Conservation (phyloP, 2,888 invertebrate species). For the Petrolisthes cinctipes region DNA sequence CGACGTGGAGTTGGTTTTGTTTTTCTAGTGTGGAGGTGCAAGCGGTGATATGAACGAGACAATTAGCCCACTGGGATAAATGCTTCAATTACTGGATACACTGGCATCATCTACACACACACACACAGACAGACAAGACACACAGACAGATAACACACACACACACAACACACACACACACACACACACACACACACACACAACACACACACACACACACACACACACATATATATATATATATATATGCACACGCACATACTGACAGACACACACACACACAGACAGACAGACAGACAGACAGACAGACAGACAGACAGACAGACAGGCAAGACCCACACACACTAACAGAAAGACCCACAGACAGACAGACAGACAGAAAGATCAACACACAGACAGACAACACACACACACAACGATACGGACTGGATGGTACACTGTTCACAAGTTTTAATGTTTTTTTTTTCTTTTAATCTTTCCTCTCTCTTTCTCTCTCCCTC, state of each 20-base stretch:
- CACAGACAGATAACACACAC: not conserved
- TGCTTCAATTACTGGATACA: constrained; percentile 37
- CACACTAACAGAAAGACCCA: too few relatives aligned
- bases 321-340: not conserved
- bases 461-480: not conserved
- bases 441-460: not conserved
- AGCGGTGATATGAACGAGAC: constrained; percentile 27
- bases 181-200: too few relatives aligned
- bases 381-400: constrained; percentile 2
- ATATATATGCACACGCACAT: not conserved
- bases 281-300: too few relatives aligned
- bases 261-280: too few relatives aligned
- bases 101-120: constrained; percentile 14
- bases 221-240: not conserved
- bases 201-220: too few relatives aligned
- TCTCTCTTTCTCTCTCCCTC: not conserved
- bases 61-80: constrained; percentile 22
- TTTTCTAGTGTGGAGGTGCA: constrained; percentile 1
- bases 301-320: not conserved
- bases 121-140: not conserved
- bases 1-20: not conserved
- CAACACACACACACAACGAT: not conserved
- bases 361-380: not conserved
- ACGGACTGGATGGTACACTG: not conserved
- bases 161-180: too few relatives aligned